Conservation (phyloP, 2,888 invertebrate species). For the Aspidapion aeneum region DNA sequence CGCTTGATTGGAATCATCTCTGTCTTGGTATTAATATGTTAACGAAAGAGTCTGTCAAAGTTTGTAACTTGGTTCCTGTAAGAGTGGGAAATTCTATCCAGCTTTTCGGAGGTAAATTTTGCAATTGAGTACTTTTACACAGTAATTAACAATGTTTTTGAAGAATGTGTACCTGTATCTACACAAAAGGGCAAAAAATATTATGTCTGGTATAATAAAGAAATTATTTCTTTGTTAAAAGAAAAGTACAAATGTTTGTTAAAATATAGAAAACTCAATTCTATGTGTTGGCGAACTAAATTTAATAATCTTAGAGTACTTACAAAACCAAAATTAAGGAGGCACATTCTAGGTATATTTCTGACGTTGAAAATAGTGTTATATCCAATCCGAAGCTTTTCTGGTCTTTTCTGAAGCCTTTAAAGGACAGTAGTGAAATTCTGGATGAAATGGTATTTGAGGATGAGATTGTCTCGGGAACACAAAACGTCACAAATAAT, state of each 20-base stretch:
- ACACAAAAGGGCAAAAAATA: background rate
- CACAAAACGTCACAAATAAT: background rate
- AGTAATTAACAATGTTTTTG: background rate
- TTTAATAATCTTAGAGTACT: background rate
- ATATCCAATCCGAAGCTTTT: background rate
- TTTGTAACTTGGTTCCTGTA: background rate
- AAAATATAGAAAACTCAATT: background rate
- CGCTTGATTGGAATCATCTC: background rate
- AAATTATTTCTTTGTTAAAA: background rate
- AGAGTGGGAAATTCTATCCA: background rate
- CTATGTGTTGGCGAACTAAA: background rate
- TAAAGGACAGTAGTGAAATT: background rate
- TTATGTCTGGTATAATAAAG: background rate
- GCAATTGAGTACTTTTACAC: background rate
- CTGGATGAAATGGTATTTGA: background rate
- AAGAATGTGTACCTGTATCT: background rate
- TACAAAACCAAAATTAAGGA: background rate
- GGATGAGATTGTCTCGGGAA: background rate
- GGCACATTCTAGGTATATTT: background rate
- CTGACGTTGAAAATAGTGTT: background rate
- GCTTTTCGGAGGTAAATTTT: background rate
- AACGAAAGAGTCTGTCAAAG: background rate
- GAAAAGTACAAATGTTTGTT: background rate
- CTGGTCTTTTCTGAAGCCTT: background rate
- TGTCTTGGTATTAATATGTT: background rate